Evolutionary conservation across 92 coral and sea anemone species (phyloP), one percentile per base, ranked within the genome.

Genomic region (Muricea muricata): DNA sequence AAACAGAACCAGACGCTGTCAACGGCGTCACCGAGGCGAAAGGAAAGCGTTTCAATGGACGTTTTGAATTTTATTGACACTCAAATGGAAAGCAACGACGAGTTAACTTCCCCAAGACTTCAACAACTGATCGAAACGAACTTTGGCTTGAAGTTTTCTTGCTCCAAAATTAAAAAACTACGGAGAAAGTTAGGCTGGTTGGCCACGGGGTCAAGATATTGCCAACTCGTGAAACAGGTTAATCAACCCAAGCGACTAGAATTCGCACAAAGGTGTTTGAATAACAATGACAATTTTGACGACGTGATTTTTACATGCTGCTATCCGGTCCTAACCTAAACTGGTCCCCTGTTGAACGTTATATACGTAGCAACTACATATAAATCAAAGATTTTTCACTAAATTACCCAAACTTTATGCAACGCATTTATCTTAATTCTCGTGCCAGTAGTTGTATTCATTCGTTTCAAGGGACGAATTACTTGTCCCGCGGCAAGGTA

Each of bases 101-200:
- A 86, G 28, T 26, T 71, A 21, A 86, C 90, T 12, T 84, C 72
- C 0, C 86, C 82, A 13, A 72, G 63, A 0, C 47, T 69, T 9
- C 57, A 37, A 17, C 39, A 55, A 48, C 32, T 18, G 13, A 41
- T 80, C 18, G 32, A 46, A 57, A 21, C 33, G 12, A 60, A 50
- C 75, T 63, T 82, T 20, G 74, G 73, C 1, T 13, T 15, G 11
- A 23, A 50, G 20, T 73, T 69, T 20, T 25, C 33, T 20, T 65
- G 13, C 15, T 65, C 6, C 14, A 65, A 5, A 65, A 65, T 20
- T 65, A n/a, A 55, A 55, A 55, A 23, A 55, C 20, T 21, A 9
- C 65, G n/a, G 10, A 50, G 31, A 66, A 82, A 78, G 8, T 54
- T 84, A 7, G 89, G 91, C 3, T 88, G 89, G 89, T 39, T 77